Evolutionary conservation across 1,140 invertebrate species (phyloP).

Genomic region (Elymnias hypermnestra): DNA sequence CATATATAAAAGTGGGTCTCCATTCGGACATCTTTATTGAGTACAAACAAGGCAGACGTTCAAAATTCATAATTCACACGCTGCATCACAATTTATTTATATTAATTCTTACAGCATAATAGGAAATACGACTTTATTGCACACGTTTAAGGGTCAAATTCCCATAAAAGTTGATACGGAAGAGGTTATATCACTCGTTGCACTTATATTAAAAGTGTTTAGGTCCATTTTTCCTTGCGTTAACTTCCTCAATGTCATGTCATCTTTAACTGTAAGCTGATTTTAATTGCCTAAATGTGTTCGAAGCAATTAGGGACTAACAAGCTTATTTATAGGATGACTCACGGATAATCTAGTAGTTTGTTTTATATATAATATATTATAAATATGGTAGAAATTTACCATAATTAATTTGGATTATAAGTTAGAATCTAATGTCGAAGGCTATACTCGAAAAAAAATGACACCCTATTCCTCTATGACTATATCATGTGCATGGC

Average conservation of each 20-base stretch:
- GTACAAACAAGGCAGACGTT: conserved; percentile 8
- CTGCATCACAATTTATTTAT: conserved; percentile 15
- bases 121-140: not conserved
- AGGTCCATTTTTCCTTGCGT: conserved; percentile 10
- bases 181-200: not conserved
- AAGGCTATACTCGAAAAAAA: no score
- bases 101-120: not conserved
- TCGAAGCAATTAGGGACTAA: conserved; percentile 27
- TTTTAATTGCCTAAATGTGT: conserved; percentile 29
- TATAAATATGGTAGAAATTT: no score
- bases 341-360: conserved; percentile 12
- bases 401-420: no score
- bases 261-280: conserved; percentile 12
- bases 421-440: no score
- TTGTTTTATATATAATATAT: not conserved
- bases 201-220: conserved; percentile 5
- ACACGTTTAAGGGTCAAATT: not conserved
- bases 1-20: no score
- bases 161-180: not conserved
- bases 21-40: no score
- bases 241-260: conserved; percentile 13
- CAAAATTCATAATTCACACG: conserved; percentile 15
- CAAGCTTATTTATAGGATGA: conserved; percentile 23
- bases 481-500: no score
- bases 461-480: no score